phyloP scores from a whole-genome alignment of 2,888 invertebrate genomes.

The Drosophila hamatofila region DNA sequence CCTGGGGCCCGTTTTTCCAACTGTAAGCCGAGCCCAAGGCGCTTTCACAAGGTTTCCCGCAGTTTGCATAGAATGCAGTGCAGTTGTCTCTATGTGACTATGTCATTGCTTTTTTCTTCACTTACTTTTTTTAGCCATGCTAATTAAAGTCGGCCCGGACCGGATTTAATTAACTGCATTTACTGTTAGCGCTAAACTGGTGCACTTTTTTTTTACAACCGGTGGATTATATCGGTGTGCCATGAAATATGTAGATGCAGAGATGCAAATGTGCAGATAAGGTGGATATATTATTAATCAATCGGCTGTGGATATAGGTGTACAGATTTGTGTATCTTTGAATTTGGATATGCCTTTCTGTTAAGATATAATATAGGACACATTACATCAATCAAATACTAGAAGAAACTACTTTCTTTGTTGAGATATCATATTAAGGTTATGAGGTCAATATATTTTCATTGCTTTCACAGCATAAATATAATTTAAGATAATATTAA shows the following conservation, averaged over 20 bases:
- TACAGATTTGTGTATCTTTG: too few relatives aligned
- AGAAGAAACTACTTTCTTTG: too few relatives aligned
- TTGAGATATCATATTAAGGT: too few relatives aligned
- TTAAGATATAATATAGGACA: too few relatives aligned
- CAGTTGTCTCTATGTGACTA: conserved; percentile 20
- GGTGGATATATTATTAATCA: neutral
- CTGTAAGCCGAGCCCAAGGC: conserved; percentile 46
- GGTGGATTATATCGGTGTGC: neutral
- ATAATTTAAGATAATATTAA: too few relatives aligned
- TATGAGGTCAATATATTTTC: too few relatives aligned
- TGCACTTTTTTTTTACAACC: conserved; percentile 33
- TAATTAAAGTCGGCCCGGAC: conserved; percentile 46
- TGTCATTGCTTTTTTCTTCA: conserved; percentile 14
- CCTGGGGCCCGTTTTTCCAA: conserved; percentile 22
- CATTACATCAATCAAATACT: too few relatives aligned
- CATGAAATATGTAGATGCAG: neutral
- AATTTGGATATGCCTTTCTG: too few relatives aligned
- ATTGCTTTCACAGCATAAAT: too few relatives aligned
- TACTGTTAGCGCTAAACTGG: conserved; percentile 58
- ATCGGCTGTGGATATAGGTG: neutral
- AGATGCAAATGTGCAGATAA: neutral
- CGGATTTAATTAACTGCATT: conserved; percentile 54
- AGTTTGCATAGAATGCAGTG: conserved; percentile 39
- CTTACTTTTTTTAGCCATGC: conserved; percentile 34
- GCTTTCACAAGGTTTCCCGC: conserved; percentile 67